Evolutionary conservation across 2,888 invertebrate genomes (phyloP).

Genomic region (Thyatira batis): DNA sequence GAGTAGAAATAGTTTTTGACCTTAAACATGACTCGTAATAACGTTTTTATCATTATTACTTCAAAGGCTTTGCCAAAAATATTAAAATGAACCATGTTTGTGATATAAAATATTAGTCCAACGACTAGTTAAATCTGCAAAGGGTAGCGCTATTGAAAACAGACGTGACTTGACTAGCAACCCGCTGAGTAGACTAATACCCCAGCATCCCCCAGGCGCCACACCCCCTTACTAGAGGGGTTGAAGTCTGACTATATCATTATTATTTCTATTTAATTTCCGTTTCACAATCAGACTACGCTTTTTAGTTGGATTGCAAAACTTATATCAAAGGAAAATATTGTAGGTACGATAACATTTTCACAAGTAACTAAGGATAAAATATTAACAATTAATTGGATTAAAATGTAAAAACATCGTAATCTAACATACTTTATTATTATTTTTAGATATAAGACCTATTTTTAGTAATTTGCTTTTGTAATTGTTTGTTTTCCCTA

Average conservation of each 20-base stretch:
- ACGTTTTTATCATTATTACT: too few species aligned
- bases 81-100: not conserved
- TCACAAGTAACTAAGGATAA: too few species aligned
- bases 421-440: too few species aligned
- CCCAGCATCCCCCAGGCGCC: not conserved
- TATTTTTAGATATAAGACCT: too few species aligned
- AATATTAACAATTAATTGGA: not conserved
- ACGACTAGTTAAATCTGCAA: not conserved
- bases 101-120: not conserved
- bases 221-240: not conserved
- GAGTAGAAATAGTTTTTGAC: too few species aligned
- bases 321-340: too few species aligned
- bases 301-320: not conserved
- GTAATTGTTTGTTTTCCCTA: too few species aligned
- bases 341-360: too few species aligned
- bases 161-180: slow-evolving; percentile 9
- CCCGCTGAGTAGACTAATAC: slow-evolving; percentile 5
- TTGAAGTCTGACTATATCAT: not conserved
- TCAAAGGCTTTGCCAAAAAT: not conserved
- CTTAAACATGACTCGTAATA: too few species aligned
- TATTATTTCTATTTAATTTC: not conserved
- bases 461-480: too few species aligned
- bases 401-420: too few species aligned
- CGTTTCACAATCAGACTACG: not conserved
- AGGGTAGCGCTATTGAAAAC: slow-evolving; percentile 6